Conservation (phyloP, 2,797 vertebrate genomes). For the Trichosurus vulpecula region DNA sequence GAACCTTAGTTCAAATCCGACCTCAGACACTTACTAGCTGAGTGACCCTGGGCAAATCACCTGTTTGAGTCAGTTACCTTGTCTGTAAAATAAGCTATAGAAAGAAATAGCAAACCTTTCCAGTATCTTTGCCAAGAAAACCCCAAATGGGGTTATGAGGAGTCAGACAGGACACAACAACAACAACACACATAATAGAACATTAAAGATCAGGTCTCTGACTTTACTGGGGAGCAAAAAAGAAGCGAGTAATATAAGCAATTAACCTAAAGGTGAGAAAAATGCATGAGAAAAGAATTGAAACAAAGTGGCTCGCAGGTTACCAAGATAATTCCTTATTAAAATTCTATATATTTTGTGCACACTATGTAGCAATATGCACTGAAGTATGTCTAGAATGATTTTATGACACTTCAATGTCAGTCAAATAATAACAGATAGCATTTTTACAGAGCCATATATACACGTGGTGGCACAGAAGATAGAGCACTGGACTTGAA, state of each 20-base stretch:
- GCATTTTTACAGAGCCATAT: no score
- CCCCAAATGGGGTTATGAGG: background rate
- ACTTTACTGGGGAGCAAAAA: constrained; percentile 32
- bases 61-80: background rate
- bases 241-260: constrained; percentile 48
- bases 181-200: background rate
- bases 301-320: constrained; percentile 38
- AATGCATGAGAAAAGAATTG: constrained; percentile 20
- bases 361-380: background rate
- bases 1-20: background rate
- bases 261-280: constrained; percentile 48
- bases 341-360: background rate
- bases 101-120: background rate
- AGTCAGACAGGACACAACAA: no score
- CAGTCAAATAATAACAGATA: background rate
- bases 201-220: constrained; percentile 35
- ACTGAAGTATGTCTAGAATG: constrained; percentile 7
- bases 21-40: background rate
- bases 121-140: background rate
- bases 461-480: no score
- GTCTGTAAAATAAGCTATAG: background rate
- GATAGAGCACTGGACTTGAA: no score
- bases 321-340: constrained; percentile 17
- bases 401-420: constrained; percentile 33
- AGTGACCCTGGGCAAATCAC: background rate